Evolutionary conservation across 2,113 vertebrate species (phyloP).

Genomic region (Dicerorhinus sumatrensis): DNA sequence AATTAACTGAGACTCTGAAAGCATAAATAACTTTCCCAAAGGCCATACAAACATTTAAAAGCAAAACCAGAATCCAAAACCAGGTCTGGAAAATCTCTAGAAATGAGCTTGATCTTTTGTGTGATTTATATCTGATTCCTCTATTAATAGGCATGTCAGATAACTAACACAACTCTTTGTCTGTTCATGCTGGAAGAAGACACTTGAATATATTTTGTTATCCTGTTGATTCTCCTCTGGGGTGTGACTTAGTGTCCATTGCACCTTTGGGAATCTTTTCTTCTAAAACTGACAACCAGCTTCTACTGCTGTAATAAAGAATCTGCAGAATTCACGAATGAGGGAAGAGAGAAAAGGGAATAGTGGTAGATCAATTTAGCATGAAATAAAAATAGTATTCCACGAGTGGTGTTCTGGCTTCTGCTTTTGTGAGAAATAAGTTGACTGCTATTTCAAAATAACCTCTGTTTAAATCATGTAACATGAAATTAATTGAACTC

Average conservation of each 20-base stretch:
- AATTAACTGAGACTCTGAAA: neutral
- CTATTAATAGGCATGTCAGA: neutral
- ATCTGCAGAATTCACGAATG: neutral
- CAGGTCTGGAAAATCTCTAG: neutral
- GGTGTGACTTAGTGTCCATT: conserved; percentile 9
- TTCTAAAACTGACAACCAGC: conserved; percentile 41
- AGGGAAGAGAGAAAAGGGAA: neutral
- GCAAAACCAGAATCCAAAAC: neutral
- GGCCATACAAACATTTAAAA: neutral
- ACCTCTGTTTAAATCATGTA: neutral
- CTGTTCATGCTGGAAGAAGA: neutral
- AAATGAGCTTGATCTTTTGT: conserved; percentile 1
- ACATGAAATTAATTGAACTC: neutral
- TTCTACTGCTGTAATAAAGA: conserved; percentile 6
- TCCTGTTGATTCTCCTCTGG: conserved; percentile 31
- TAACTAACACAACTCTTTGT: neutral
- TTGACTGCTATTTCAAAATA: conserved; percentile 2
- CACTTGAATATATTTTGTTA: conserved; percentile 30
- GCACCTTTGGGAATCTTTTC: neutral
- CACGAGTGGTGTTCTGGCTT: neutral
- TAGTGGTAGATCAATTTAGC: neutral
- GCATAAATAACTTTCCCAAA: neutral
- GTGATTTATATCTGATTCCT: neutral
- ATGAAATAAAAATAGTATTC: neutral
- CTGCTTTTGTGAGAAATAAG: neutral